Evolutionary conservation across 2,888 invertebrate genomes (phyloP).

Genomic region (Aquatica leii): DNA sequence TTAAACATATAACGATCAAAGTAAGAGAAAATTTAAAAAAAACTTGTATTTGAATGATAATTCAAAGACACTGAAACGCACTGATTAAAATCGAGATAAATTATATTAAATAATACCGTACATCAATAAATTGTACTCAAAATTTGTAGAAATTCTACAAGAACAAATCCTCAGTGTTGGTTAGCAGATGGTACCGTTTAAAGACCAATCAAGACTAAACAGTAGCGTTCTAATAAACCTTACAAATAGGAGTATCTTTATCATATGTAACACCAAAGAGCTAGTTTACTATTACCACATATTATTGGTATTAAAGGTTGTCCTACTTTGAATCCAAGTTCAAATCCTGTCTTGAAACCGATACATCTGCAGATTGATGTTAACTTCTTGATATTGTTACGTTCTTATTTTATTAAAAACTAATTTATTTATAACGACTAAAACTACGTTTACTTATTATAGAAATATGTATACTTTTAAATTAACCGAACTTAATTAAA

Average conservation of each 20-base stretch:
- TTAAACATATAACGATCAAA: neutral
- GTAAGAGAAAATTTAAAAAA: neutral
- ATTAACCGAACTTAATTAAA: too few relatives aligned
- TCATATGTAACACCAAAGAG: too few relatives aligned
- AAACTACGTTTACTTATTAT: too few relatives aligned
- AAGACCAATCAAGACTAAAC: slow-evolving; percentile 10
- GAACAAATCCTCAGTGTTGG: slow-evolving; percentile 8
- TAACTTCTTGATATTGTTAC: too few relatives aligned
- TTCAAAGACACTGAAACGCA: neutral
- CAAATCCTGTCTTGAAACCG: too few relatives aligned
- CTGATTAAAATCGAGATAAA: slow-evolving; percentile 1
- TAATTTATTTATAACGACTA: too few relatives aligned
- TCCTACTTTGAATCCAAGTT: too few relatives aligned
- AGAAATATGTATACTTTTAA: too few relatives aligned
- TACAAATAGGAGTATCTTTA: slow-evolving; percentile 2
- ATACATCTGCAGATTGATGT: too few relatives aligned
- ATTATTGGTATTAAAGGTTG: too few relatives aligned
- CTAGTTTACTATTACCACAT: too few relatives aligned
- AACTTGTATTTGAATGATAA: neutral
- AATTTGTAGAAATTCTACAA: slow-evolving; percentile 13
- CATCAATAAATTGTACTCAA: neutral
- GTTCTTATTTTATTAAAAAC: too few relatives aligned
- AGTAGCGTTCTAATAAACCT: slow-evolving; percentile 6
- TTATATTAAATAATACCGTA: slow-evolving; percentile 10
- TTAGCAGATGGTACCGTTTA: slow-evolving; percentile 14